phyloP scores from a whole-genome alignment of 2,797 vertebrate genomes.

The Antrozous pallidus region DNA sequence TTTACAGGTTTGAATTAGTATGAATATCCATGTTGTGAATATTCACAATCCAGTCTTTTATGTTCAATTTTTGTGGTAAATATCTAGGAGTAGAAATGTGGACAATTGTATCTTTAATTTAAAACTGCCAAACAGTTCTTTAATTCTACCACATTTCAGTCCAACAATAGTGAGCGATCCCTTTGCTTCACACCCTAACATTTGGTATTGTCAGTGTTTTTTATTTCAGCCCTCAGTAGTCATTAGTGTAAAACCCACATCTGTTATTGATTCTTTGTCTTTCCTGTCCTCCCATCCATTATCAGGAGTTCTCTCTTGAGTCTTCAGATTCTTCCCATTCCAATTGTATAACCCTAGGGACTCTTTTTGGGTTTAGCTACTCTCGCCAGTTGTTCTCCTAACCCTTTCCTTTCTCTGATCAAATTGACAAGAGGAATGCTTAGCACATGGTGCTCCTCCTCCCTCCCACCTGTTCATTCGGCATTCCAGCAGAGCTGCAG shows the following conservation, averaged over 20 bases:
- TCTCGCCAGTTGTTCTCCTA: not conserved
- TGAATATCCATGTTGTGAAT: not conserved
- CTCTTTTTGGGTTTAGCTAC: not conserved
- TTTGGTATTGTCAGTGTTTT: not conserved
- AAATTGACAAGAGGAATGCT: not conserved
- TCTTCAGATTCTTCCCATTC: not conserved
- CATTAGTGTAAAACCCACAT: not conserved
- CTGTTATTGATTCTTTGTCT: not conserved
- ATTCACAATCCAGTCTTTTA: not conserved
- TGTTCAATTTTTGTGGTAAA: not conserved
- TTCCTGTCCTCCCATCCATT: not conserved
- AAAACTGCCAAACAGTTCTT: not conserved
- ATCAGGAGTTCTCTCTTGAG: not conserved
- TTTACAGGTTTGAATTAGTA: not conserved
- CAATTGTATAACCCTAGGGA: not conserved
- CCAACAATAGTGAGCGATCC: not conserved
- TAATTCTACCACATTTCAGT: not conserved
- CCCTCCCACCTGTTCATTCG: too few relatives aligned
- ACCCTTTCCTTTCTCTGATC: not conserved
- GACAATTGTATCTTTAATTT: not conserved
- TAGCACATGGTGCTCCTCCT: not conserved
- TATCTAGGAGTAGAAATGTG: not conserved
- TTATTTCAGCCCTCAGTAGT: not conserved
- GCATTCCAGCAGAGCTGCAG: not conserved
- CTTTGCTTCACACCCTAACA: not conserved